phyloP scores from a whole-genome alignment of 2,888 invertebrate genomes.

The Cephonodes hylas region DNA sequence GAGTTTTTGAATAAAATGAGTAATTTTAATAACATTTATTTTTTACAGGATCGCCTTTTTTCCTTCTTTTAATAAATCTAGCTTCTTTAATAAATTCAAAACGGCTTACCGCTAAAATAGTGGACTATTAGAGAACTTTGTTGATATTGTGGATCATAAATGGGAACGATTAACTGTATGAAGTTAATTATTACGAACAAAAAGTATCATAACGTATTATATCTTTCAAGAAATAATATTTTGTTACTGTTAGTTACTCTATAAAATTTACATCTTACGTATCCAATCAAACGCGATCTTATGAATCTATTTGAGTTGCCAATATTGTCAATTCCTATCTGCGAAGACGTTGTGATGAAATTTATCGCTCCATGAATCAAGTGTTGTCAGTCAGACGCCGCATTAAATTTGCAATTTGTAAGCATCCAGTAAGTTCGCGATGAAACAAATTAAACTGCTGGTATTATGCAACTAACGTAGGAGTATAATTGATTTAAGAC shows the following conservation, averaged over 20 bases:
- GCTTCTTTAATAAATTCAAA: too few species aligned
- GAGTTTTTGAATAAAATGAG: background rate
- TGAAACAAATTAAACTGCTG: background rate
- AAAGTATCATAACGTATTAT: too few species aligned
- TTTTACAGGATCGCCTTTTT: background rate
- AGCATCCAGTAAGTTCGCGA: slow-evolving; percentile 12
- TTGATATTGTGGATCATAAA: too few species aligned
- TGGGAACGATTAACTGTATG: too few species aligned
- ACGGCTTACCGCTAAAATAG: too few species aligned
- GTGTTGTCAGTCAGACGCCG: slow-evolving; percentile 17
- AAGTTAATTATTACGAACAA: too few species aligned
- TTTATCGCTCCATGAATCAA: slow-evolving; percentile 30
- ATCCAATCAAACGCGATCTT: background rate
- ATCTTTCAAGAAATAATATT: too few species aligned
- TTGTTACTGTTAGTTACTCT: background rate
- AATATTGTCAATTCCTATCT: background rate
- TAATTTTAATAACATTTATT: background rate
- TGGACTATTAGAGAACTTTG: too few species aligned
- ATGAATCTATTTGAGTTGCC: background rate
- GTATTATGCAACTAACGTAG: slow-evolving; percentile 15
- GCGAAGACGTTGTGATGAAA: slow-evolving; percentile 17
- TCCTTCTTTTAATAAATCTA: too few species aligned
- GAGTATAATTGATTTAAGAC: slow-evolving; percentile 16
- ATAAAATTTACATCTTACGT: background rate
- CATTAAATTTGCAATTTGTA: slow-evolving; percentile 22